A percentile compares a stretch with the other conserved stretches of the same genome.
Conservation (phyloP, 2,113 vertebrate genomes). For the Pholis gunnellus region DNA sequence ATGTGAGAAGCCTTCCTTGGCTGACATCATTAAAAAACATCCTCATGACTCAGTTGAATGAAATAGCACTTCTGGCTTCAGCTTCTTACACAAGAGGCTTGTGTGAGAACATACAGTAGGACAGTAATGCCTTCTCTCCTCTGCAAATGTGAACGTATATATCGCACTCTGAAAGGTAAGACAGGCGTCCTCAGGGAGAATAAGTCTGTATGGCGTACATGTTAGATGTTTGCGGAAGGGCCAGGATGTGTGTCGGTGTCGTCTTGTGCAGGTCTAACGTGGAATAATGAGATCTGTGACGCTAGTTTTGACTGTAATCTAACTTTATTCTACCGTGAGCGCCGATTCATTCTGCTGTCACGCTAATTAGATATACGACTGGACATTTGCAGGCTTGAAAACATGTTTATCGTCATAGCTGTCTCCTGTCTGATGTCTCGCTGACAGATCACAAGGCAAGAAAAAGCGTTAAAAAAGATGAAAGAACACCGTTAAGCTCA, state of each 20-base stretch:
- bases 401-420: neutral
- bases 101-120: conserved; percentile 25
- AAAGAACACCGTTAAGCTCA: neutral
- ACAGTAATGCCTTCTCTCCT: conserved; percentile 52
- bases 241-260: neutral
- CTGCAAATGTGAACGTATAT: conserved; percentile 50
- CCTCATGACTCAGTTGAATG: conserved; percentile 57
- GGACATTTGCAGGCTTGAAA: neutral
- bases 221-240: conserved; percentile 13
- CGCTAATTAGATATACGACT: conserved; percentile 2
- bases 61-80: conserved; percentile 58
- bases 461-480: neutral
- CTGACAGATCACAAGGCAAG: neutral
- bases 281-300: conserved; percentile 40
- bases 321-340: conserved; percentile 16
- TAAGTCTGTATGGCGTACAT: neutral
- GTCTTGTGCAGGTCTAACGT: neutral
- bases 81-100: conserved; percentile 56
- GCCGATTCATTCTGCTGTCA: conserved; percentile 3
- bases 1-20: conserved; percentile 5
- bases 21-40: conserved; percentile 17
- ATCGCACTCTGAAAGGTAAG: conserved; percentile 33
- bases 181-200: neutral
- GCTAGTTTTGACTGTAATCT: conserved; percentile 8
- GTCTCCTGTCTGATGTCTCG: neutral